Percentiles rank a stretch among this genome's conserved stretches.
These are phyloP conservation scores for Portevinia maculata DNA, from an alignment of 2,888 invertebrate species.

Conservation along the genomic window DNA sequence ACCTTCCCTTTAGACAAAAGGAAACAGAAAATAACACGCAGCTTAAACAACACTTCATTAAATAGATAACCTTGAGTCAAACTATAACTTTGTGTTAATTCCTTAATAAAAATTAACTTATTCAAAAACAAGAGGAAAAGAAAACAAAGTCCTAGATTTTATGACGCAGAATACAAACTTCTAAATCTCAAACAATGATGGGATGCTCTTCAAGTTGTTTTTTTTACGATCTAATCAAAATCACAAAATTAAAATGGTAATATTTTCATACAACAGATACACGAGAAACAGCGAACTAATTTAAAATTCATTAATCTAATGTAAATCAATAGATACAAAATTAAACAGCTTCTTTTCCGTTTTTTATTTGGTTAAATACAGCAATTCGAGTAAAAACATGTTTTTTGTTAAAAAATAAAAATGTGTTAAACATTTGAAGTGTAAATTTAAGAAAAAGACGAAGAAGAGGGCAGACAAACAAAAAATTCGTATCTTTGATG, in stretches of 20 bases:
- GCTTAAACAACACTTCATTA: no score
- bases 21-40: no score
- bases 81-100: background rate
- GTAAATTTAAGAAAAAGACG: conserved; percentile 32
- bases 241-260: no score
- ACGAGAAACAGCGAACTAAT: background rate
- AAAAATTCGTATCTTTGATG: conserved; percentile 12
- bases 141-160: background rate
- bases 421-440: conserved; percentile 51
- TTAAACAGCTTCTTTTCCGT: background rate
- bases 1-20: no score
- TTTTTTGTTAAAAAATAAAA: conserved; percentile 25
- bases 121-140: background rate
- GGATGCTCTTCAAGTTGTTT: conserved; percentile 6
- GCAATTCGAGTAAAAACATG: conserved; percentile 7
- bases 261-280: background rate
- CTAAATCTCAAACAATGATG: background rate
- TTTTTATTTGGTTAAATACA: background rate
- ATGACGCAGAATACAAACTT: conserved; percentile 7
- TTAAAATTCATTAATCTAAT: conserved; percentile 6
- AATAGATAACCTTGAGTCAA: no score
- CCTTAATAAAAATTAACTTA: conserved; percentile 1
- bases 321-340: conserved; percentile 1
- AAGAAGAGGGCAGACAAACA: background rate
- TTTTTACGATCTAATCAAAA: background rate